Base-by-base conservation (phyloP, 2,797 vertebrate species). In the Centroberyx gerrardi region DNA sequence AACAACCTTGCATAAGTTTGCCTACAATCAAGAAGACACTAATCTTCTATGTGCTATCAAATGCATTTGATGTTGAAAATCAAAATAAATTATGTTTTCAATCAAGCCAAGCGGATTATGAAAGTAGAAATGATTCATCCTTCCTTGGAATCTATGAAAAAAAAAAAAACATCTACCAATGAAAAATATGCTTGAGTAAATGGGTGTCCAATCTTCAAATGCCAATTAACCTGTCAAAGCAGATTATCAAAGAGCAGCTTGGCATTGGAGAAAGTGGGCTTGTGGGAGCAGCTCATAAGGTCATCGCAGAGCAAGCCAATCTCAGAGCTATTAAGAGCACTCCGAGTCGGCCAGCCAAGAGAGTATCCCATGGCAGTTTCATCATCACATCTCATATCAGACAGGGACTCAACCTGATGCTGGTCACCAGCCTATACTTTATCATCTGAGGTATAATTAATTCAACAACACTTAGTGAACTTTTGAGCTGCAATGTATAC, bases 191-290 rank as follows among this genome's bases (percentile, higher is more conserved):
- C 10, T 4, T 17, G 6, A 54, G 31, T 70, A 6, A 79, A 65
- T 22, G n/a, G 17, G 31, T 36, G 28, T 64, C 9, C 27, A 8
- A 38, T 73, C 8, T 42, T 44, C 2, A 33, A 60, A 53, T 8
- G 7, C 42, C 56, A 72, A 40, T 38, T 53, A 48, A 28, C n/a
- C 17, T 51, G 15, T 63, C 42, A 69, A 72, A 72, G 70, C 60
- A 81, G 73, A 80, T 87, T 72, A 81, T 15, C 58, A 55, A 5
- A 48, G 62, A 71, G 66, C 22, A 51, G 72, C 59, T 55, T 72
- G 62, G 64, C 67, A 74, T 3, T 3, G 70, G 55, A 72, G 42
- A 49, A 62, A 27, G 49, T 27, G 46, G 4, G 62, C 38, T n/a
- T 27, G 79, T 46, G 46, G 54, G 49, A 76, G 48, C 49, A 51